Base-by-base conservation (phyloP, 2,113 vertebrate species). In the Neolamprologus brichardi region DNA sequence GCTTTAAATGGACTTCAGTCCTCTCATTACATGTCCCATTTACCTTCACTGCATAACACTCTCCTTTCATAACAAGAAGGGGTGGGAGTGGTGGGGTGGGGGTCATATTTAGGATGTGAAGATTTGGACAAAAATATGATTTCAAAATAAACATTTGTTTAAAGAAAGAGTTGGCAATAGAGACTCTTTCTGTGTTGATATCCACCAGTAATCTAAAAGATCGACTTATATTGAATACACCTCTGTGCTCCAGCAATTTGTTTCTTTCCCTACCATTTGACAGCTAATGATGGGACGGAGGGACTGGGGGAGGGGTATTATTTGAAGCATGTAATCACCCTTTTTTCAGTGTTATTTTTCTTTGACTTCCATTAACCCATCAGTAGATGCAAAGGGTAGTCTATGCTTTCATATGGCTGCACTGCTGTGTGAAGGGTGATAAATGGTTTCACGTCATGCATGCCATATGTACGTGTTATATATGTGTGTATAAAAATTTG, bases 1-100 rank as follows among this genome's bases (percentile, higher is more conserved):
- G 90, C 79, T 85, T 90, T 93, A 94, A 95, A 96, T 93, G 91
- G 95, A 91, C 93, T 93, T 90, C 90, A 92, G 92, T 92, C 92
- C 93, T 67, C 83, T 95, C 93, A 96, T 96, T 96, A 96, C 92
- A 95, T 96, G 95, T 96, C 91, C 89, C 95, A 96, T 96, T 96
- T 96, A 94, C 87, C 92, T 96, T 96, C 94, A 94, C 91, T 91
- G 92, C 90, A 81, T 88, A 92, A 88, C 79, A 39, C 81, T 93
- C 79, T 84, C 84, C 90, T 93, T 89, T 91, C 91, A 87, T 92
- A 91, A 88, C 17, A 34, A 89, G 83, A 84, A n/a, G 75, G 67
- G 15, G 44, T 30, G 23, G 23, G 41, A 28, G 23, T 75, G 67
- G 14, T 23, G 37, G 64, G 80, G 15, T 39, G 8, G n/a, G 72